Percentiles rank a stretch among this genome's conserved stretches.
phyloP scores from a whole-genome alignment of 2,888 invertebrate genomes.

The Hymenopus coronatus region DNA sequence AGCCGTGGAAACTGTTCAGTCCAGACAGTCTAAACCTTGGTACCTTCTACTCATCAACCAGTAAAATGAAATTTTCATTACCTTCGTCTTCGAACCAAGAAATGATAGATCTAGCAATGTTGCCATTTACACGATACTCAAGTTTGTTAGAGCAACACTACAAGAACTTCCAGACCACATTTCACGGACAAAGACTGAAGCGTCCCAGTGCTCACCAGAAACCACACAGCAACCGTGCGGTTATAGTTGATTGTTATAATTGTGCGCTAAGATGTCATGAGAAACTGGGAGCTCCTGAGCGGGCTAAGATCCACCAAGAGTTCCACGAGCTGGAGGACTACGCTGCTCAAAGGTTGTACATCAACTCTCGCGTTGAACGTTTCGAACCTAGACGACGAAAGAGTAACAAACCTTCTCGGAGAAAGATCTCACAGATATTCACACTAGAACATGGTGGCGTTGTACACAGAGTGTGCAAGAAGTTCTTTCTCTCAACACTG shows the following conservation, averaged over 20 bases:
- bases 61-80: background rate
- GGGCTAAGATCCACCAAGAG: background rate
- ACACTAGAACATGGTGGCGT: background rate
- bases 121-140: background rate
- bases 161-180: background rate
- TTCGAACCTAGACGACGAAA: background rate
- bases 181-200: background rate
- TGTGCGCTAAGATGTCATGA: background rate
- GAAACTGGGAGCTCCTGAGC: background rate
- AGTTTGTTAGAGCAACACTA: background rate
- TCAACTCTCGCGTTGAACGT: background rate
- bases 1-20: background rate
- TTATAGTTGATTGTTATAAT: background rate
- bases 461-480: background rate
- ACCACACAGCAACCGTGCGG: background rate
- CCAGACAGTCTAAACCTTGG: background rate
- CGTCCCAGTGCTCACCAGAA: background rate
- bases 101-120: background rate
- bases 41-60: background rate
- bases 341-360: background rate
- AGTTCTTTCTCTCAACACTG: background rate
- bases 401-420: background rate
- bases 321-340: background rate
- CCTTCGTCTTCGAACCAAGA: background rate
- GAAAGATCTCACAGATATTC: background rate